Conservation (phyloP, 2,888 invertebrate genomes). For the Chrysodeixis includens region DNA sequence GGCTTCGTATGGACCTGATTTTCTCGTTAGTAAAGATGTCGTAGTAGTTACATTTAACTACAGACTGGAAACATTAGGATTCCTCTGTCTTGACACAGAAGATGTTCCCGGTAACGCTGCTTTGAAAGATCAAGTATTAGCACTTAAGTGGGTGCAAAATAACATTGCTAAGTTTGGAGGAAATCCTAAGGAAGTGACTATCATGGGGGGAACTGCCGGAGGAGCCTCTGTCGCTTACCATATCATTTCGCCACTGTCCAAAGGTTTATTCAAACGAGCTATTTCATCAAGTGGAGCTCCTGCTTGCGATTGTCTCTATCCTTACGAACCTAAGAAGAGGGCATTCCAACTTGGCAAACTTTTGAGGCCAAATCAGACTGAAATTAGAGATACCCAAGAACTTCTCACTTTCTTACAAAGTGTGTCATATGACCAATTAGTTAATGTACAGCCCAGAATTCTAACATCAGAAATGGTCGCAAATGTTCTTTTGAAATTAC, state of each 20-base stretch:
- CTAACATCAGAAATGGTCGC: conserved; percentile 14
- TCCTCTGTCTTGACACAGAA: conserved; percentile 83
- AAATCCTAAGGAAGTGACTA: conserved; percentile 64
- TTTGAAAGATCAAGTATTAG: conserved; percentile 78
- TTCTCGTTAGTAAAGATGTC: conserved; percentile 83
- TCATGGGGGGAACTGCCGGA: conserved; percentile 61
- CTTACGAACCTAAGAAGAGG: conserved; percentile 19
- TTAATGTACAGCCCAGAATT: conserved; percentile 19
- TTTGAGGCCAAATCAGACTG: conserved; percentile 23
- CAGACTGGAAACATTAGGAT: conserved; percentile 86
- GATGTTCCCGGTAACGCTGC: conserved; percentile 90
- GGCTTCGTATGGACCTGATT: conserved; percentile 86
- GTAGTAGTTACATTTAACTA: conserved; percentile 89
- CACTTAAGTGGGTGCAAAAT: conserved; percentile 67
- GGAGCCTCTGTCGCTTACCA: conserved; percentile 22
- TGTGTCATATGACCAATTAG: conserved; percentile 21
- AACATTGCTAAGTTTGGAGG: conserved; percentile 71
- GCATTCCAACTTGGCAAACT: conserved; percentile 22
- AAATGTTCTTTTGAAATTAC: conserved; percentile 24
- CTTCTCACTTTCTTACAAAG: conserved; percentile 28
- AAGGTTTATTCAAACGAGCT: conserved; percentile 23
- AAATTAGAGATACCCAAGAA: conserved; percentile 12
- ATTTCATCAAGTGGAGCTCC: conserved; percentile 50
- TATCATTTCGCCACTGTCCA: conserved; percentile 25
- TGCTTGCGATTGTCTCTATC: conserved; percentile 30